Conservation (phyloP, 92 coral and sea anemone species). For the Porites divaricata region DNA sequence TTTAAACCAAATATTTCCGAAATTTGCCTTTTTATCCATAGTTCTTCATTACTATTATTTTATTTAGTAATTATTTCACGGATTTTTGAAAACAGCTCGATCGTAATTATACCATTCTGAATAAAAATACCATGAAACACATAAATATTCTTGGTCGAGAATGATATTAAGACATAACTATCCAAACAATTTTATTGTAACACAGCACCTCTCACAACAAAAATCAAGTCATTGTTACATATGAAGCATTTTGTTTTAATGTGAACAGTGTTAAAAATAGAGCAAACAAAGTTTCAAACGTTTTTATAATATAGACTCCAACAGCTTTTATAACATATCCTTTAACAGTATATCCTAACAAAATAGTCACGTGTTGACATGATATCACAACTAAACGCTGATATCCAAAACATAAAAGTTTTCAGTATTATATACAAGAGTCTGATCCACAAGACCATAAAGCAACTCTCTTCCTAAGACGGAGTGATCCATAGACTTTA, state of each 20-base stretch:
- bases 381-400: constrained; percentile 30
- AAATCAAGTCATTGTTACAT: constrained; percentile 42
- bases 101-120: constrained; percentile 20
- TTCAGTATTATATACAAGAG: constrained; percentile 40
- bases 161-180: constrained; percentile 27
- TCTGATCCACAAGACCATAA: constrained; percentile 43
- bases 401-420: constrained; percentile 48
- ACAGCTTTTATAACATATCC: constrained; percentile 18
- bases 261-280: constrained; percentile 19
- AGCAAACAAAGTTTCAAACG: constrained; percentile 37
- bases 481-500: constrained; percentile 42
- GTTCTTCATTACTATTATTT: constrained; percentile 15
- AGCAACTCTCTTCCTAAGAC: constrained; percentile 52
- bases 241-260: constrained; percentile 38
- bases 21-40: constrained; percentile 23
- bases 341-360: too few relatives aligned
- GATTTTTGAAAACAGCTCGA: constrained; percentile 7
- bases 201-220: constrained; percentile 30
- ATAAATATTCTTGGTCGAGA: constrained; percentile 32
- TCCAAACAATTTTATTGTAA: constrained; percentile 47
- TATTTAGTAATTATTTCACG: constrained; percentile 21
- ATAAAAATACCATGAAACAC: too few relatives aligned
- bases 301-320: constrained; percentile 18
- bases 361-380: too few relatives aligned
- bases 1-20: constrained; percentile 1